phyloP scores from a whole-genome alignment of 2,888 invertebrate genomes.

The Drosophila tripunctata region DNA sequence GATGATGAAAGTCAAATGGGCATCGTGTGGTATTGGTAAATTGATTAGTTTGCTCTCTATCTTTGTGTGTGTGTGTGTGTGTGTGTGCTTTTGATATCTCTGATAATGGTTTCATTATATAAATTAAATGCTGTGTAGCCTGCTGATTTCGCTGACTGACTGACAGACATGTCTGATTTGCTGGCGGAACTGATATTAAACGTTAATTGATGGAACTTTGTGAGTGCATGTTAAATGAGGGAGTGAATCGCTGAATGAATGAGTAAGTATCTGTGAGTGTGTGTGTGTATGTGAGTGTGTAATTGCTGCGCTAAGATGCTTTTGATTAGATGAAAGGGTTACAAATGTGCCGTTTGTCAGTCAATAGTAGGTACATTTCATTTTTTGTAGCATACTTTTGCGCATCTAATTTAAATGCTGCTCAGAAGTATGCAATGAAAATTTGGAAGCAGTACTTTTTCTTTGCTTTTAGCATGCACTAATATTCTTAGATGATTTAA shows the following conservation, averaged over 20 bases:
- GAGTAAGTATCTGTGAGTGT: too few relatives aligned
- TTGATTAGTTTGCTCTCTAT: constrained; percentile 42
- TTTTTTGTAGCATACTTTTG: constrained; percentile 4
- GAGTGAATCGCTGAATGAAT: constrained; percentile 28
- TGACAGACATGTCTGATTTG: constrained; percentile 15
- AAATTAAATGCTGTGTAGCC: constrained; percentile 49
- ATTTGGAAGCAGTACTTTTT: not conserved
- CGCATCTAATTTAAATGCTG: not conserved
- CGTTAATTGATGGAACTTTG: constrained; percentile 70
- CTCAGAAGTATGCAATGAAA: constrained; percentile 1
- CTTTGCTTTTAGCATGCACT: constrained; percentile 43
- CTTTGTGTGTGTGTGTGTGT: constrained; percentile 6
- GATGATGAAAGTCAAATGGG: constrained; percentile 32
- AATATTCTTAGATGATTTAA: constrained; percentile 8
- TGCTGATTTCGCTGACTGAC: constrained; percentile 28
- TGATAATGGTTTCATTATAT: constrained; percentile 62
- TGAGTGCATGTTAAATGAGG: constrained; percentile 48
- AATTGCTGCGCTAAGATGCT: not conserved
- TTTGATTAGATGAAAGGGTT: not conserved
- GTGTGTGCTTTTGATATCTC: constrained; percentile 56
- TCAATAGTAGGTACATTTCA: not conserved
- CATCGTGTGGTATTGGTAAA: constrained; percentile 28
- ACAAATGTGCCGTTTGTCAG: not conserved
- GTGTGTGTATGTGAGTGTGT: constrained; percentile 12
- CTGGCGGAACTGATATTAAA: constrained; percentile 49